Evolutionary conservation across 2,113 vertebrate genomes (phyloP).

Genomic region (Pristiophorus japonicus): DNA sequence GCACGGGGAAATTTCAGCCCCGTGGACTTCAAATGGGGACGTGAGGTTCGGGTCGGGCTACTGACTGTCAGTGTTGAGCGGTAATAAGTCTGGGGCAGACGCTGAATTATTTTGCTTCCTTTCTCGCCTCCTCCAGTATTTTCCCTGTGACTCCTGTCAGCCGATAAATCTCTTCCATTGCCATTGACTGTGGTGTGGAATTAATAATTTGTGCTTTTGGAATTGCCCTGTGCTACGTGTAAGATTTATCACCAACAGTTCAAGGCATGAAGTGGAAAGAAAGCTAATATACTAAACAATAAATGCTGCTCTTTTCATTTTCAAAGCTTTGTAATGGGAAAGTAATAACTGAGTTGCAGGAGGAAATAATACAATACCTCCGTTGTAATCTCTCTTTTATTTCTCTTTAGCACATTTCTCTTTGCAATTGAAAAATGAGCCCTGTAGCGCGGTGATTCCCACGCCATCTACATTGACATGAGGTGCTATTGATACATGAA

Average conservation of each 20-base stretch:
- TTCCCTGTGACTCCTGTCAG: neutral
- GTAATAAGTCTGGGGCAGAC: neutral
- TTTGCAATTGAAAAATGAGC: neutral
- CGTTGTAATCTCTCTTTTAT: neutral
- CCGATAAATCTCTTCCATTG: neutral
- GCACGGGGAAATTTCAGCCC: too few relatives aligned
- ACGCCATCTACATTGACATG: neutral
- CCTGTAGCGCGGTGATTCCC: neutral
- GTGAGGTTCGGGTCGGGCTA: neutral
- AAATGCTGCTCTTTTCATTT: conserved; percentile 12
- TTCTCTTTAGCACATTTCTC: neutral
- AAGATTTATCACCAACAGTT: conserved; percentile 28
- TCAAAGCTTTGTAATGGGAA: conserved; percentile 22
- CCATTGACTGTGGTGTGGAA: neutral
- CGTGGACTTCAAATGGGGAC: too few relatives aligned
- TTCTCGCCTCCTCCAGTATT: neutral
- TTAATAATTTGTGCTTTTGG: conserved; percentile 23
- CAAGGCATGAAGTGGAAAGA: conserved; percentile 14
- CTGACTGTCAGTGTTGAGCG: neutral
- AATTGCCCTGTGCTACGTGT: neutral
- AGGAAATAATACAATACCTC: neutral
- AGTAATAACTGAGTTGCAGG: neutral
- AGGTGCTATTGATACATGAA: neutral
- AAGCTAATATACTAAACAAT: conserved; percentile 28
- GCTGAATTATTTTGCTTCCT: neutral